Evolutionary conservation across 1,140 invertebrate species (phyloP).

Genomic region (Tribolium madens): DNA sequence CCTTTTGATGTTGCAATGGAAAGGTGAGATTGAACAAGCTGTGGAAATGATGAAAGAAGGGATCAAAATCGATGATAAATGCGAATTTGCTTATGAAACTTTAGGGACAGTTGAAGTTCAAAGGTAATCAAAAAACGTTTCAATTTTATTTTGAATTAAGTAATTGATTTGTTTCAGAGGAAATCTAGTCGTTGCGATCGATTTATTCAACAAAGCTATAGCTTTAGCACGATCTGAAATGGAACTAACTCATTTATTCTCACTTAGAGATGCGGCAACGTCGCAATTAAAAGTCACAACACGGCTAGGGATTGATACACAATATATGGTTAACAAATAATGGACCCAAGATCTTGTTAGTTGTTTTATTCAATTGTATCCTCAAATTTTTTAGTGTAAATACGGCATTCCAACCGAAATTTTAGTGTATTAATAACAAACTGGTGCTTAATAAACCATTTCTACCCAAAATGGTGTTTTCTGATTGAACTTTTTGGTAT

Average conservation of each 20-base stretch:
- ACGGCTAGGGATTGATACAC: conserved; percentile 74
- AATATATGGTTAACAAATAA: conserved; percentile 43
- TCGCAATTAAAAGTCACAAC: conserved; percentile 86
- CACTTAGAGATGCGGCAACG: conserved; percentile 86
- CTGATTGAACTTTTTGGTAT: too few relatives aligned
- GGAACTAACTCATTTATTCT: conserved; percentile 90
- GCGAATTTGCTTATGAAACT: conserved; percentile 95
- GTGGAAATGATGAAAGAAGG: conserved; percentile 84
- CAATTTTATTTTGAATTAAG: too few relatives aligned
- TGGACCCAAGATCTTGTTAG: conserved; percentile 1
- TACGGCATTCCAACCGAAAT: conserved; percentile 27
- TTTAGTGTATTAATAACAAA: conserved; percentile 10
- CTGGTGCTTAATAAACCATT: conserved; percentile 35
- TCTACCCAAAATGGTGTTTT: background rate
- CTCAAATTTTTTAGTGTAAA: conserved; percentile 29
- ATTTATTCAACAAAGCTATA: conserved; percentile 91
- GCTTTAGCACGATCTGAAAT: conserved; percentile 83
- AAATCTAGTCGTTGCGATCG: conserved; percentile 84
- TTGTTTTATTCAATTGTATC: background rate
- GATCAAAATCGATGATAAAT: conserved; percentile 89
- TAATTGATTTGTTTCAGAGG: conserved; percentile 74
- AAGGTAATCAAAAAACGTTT: too few relatives aligned
- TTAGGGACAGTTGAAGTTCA: conserved; percentile 86
- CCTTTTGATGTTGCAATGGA: conserved; percentile 85
- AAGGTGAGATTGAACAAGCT: conserved; percentile 83